Evolutionary conservation across 2,888 invertebrate species (phyloP), one percentile per base, ranked within the genome.

Genomic region (Eutolmus rufibarbis): DNA sequence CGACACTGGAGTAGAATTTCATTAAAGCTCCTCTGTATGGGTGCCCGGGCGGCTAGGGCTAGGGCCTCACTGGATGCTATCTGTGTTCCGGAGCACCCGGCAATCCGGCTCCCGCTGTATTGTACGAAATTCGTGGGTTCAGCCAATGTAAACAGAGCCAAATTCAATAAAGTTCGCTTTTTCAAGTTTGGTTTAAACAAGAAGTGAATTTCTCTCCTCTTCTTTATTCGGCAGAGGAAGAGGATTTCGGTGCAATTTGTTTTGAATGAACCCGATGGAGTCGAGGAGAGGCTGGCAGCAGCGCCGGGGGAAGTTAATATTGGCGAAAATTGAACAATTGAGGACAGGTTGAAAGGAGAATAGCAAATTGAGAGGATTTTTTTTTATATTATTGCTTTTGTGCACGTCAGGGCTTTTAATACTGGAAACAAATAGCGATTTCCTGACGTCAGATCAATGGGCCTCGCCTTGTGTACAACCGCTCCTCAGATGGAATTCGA

Each of bases 1-100:
- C 90, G 90, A 90, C 90, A 90, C 89, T 90, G 90, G 89, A 90
- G 89, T 89, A 89, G 90, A 90, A 90, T 90, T 90, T 90, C 90
- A 90, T 90, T 90, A 90, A 89, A 90, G 19, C 57, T 31, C 8
- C 23, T 19, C 31, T 40, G 66, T 76, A 12, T 28, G 23, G 66
- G 66, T 66, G 23, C 66, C 56, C 66, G 23, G 28, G 23, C 9
- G 9, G 19, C 66, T 14, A 19, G 66, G 66, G 28, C 28, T 19
- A 51, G n/a, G 66, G 56, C 56, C 23, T 1, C n/a, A 9, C 23
- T 23, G 57, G 57, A 19, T 57, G 57, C 57, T 57, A 23, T n/a
- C 66, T 9, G 66, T 12, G 66, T 9, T 23, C 23, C 51, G 56
- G 23, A 46, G 19, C 81, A 51, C 12, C 43, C 43, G 19, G 51